Evolutionary conservation across 2,888 invertebrate species (phyloP), one percentile per base, ranked within the genome.

Genomic region (Eueremaeus valkanovi): DNA sequence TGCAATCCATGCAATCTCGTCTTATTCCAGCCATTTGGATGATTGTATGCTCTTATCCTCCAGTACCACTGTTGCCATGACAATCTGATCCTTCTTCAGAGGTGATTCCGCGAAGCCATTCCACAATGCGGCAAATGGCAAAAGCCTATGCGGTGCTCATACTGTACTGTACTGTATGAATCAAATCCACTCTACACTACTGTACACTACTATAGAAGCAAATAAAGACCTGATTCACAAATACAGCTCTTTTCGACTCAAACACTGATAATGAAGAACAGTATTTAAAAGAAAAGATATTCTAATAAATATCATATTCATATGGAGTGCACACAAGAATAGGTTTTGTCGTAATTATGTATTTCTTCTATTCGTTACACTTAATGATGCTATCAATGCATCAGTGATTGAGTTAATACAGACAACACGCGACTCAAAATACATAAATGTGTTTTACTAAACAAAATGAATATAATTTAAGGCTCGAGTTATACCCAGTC

Each of bases 391-490:
- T 40, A 68, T 40, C 68, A 68, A 68, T 68, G 68, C 68, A 68
- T 68, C 68, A 68, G n/a, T 68, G 68, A 68, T 68, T 68, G 68
- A 68, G 21, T 68, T 68, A 68, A 68, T 68, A 68, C 24, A 68
- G 68, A 68, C 24, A 24, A 68, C 68, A 68, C 68, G 68, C 68
- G 68, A 68, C 68, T 21, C 42, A 40, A 68, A 68, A 68, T 40
- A 68, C 68, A 68, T 68, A 68, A 55, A 68, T 68, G 68, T 42
- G 36, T 68, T 68, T 40, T 36, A 40, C 33, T 16, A 63, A 49
- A 63, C 33, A 63, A 63, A 63, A 63, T 63, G 63, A 33, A 63
- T 33, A 63, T 33, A 63, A 33, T 63, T 63, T 63, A 6, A 13
- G 63, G 16, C 58, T 33, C 5, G 18, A 63, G 16, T 36, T 2